Conservation (phyloP, 2,888 invertebrate genomes). For the Endotricha flammealis region DNA sequence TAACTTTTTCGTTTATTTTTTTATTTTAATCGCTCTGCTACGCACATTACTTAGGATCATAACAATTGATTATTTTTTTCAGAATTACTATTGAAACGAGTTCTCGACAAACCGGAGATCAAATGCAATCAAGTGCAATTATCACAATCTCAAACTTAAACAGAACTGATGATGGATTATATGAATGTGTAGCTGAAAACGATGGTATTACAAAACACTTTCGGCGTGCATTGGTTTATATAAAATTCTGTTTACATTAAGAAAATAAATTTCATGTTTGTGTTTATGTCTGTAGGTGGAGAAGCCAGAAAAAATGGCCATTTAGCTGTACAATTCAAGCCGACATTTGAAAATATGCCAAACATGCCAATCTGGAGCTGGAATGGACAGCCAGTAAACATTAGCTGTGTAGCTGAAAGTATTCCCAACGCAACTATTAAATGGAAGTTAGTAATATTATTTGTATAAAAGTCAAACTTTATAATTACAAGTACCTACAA, state of each 20-base stretch:
- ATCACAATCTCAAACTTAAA: conserved; percentile 82
- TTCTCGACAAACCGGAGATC: conserved; percentile 61
- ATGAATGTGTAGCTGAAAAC: conserved; percentile 91
- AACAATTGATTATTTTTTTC: conserved; percentile 11
- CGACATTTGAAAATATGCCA: conserved; percentile 85
- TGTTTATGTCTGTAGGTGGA: conserved; percentile 66
- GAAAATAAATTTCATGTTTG: neutral
- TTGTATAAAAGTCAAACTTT: no score
- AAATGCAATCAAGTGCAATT: conserved; percentile 78
- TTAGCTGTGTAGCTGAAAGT: conserved; percentile 92
- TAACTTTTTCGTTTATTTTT: neutral
- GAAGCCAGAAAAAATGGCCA: conserved; percentile 88
- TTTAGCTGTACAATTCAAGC: conserved; percentile 88
- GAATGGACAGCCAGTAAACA: conserved; percentile 88
- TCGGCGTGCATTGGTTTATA: no score
- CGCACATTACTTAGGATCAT: no score
- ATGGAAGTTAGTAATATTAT: conserved; percentile 83
- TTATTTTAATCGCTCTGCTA: no score
- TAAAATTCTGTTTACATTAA: neutral
- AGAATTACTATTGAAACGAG: conserved; percentile 81
- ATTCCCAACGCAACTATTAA: conserved; percentile 95
- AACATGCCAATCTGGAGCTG: conserved; percentile 89
- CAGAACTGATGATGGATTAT: conserved; percentile 90
- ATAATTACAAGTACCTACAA: no score
- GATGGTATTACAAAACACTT: no score